Base-by-base conservation (phyloP, 2,888 invertebrate genomes). In the Asteroscopus sphinx region DNA sequence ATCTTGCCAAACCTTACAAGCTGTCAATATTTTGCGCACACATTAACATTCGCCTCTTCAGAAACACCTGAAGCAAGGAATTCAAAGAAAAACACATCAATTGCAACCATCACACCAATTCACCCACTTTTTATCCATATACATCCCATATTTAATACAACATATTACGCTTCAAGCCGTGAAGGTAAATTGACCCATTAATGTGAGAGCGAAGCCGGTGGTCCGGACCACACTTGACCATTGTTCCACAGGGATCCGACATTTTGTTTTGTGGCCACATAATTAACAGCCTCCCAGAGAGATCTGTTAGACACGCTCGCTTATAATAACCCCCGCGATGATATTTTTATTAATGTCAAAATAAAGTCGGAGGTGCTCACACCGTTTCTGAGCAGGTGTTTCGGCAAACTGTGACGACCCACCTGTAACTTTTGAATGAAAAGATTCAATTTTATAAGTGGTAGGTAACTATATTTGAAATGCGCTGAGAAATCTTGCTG, bases 341-440 rank as follows among this genome's bases (percentile, higher is more conserved):
- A 93, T 93, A 93, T 93, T 93, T 93, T 93, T 93, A 93, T 93
- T 93, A 93, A 92, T 93, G 92, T 93, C 93, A 93, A 93, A 93
- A 93, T 93, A 92, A 90, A 90, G 77, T 85, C 79, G 83, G 78
- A 77, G 67, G 52, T 76, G 39, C 64, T 90, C 80, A 91, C 90
- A 91, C 91, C 81, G 89, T 51, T 47, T 49, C 53, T 85, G 77
- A 82, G 73, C 66, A 67, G 65, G 52, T 54, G 46, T 48, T 26
- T 0, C 1, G 2, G 9, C 37, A 52, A 61, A 49, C 35, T 69
- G 63, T 52, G 33, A 11, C 35, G 6, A 25, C 2, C 12, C 53
- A 60, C 37, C 32, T 49, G 41, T 42, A 26, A 42, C 7, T 16
- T 36, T 35, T 32, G 6, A 32, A 32, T 32, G 3, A 32, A 28